Evolutionary conservation across 2,888 invertebrate species (phyloP).

Genomic region (Cyrtodaria siliqua): DNA sequence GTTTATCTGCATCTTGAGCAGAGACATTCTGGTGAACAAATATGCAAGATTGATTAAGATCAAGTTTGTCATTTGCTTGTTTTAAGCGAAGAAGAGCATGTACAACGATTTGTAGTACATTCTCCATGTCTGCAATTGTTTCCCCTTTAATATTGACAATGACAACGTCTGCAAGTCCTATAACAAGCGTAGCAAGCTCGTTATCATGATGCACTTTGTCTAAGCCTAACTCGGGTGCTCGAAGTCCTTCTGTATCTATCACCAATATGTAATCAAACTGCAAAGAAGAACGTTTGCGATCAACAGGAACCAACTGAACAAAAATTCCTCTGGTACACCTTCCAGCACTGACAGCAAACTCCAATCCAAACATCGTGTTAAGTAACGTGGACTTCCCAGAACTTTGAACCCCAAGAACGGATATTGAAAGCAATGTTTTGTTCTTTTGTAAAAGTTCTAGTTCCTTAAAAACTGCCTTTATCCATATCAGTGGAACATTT

Average conservation of each 20-base stretch:
- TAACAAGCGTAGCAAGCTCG: slow-evolving; percentile 37
- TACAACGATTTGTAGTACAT: slow-evolving; percentile 39
- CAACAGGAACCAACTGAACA: slow-evolving; percentile 21
- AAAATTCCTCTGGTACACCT: slow-evolving; percentile 48
- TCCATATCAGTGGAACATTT: slow-evolving; percentile 30
- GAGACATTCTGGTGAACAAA: slow-evolving; percentile 49
- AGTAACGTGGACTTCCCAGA: slow-evolving; percentile 55
- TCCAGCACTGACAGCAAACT: slow-evolving; percentile 38
- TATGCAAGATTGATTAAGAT: slow-evolving; percentile 10
- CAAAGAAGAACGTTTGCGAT: too few relatives aligned
- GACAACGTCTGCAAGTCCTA: slow-evolving; percentile 36
- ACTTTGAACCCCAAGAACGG: slow-evolving; percentile 47
- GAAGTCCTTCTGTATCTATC: slow-evolving; percentile 42
- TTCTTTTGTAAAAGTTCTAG: neutral
- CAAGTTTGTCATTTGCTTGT: slow-evolving; percentile 13
- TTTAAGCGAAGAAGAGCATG: slow-evolving; percentile 39
- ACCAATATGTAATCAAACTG: slow-evolving; percentile 33
- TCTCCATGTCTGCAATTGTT: slow-evolving; percentile 21
- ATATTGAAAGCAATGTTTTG: slow-evolving; percentile 23
- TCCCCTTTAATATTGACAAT: slow-evolving; percentile 47
- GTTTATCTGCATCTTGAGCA: slow-evolving; percentile 14
- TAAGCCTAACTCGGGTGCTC: slow-evolving; percentile 35
- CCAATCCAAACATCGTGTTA: slow-evolving; percentile 52
- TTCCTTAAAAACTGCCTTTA: slow-evolving; percentile 15
- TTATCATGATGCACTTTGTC: slow-evolving; percentile 23